A percentile compares a stretch with the other conserved stretches of the same genome.
These are phyloP conservation scores for Eubasilissa regina DNA, from an alignment of 1,140 invertebrate species.

Conservation along the genomic window DNA sequence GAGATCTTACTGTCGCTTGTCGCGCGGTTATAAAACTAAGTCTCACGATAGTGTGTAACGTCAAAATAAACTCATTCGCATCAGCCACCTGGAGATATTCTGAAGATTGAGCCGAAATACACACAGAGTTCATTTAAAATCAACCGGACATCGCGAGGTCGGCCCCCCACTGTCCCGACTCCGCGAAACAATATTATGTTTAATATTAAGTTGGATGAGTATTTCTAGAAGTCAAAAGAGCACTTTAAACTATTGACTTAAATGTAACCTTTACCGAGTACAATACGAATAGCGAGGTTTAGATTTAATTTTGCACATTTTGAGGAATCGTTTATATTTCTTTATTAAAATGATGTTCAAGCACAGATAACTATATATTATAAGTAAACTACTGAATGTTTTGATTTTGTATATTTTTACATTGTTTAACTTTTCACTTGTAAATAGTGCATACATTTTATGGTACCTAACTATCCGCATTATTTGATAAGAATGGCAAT, in stretches of 20 bases:
- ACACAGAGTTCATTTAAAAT: too few relatives aligned
- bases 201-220: constrained; percentile 15
- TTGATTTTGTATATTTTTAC: constrained; percentile 6
- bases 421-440: constrained; percentile 16
- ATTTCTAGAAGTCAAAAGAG: constrained; percentile 19
- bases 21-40: too few relatives aligned
- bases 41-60: too few relatives aligned
- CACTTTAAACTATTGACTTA: background rate
- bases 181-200: background rate
- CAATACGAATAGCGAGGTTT: background rate
- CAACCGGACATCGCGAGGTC: too few relatives aligned
- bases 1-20: too few relatives aligned
- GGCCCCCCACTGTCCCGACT: too few relatives aligned
- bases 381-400: background rate
- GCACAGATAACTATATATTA: constrained; percentile 1
- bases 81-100: too few relatives aligned
- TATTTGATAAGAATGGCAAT: background rate
- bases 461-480: background rate
- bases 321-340: background rate
- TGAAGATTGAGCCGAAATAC: too few relatives aligned
- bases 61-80: too few relatives aligned
- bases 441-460: constrained; percentile 5
- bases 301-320: constrained; percentile 31
- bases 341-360: background rate
- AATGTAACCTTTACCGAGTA: background rate